These are phyloP conservation scores for Masticophis lateralis DNA, from an alignment of 2,797 vertebrate genomes.

Conservation along the genomic window DNA sequence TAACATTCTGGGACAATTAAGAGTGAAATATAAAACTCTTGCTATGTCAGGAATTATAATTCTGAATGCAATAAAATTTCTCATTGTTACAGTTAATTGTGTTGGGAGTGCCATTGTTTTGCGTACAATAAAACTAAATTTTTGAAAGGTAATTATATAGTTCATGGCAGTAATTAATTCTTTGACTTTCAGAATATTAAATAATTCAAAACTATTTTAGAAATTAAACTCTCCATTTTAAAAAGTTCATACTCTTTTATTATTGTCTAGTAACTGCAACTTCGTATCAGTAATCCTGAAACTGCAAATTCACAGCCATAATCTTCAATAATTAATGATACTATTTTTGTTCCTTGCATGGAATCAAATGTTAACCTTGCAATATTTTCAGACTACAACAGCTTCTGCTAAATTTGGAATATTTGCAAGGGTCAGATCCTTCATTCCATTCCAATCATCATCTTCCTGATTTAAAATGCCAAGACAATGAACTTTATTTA, in stretches of 20 bases:
- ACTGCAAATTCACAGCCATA: neutral
- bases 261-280: constrained; percentile 25
- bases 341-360: neutral
- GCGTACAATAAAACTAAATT: neutral
- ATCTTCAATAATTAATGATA: neutral
- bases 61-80: neutral
- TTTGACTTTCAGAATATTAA: neutral
- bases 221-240: constrained; percentile 3
- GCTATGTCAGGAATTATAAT: neutral
- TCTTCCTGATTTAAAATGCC: neutral
- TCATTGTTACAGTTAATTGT: neutral
- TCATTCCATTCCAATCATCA: neutral
- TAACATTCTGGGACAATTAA: neutral
- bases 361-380: neutral
- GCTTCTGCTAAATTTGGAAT: neutral
- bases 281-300: neutral
- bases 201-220: neutral
- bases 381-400: neutral
- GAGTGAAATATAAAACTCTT: neutral
- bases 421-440: neutral
- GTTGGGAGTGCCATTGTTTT: neutral
- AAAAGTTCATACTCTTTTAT: constrained; percentile 21
- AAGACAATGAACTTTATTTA: neutral
- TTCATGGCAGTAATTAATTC: neutral
- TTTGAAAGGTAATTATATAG: neutral